Evolutionary conservation across 2,888 invertebrate genomes (phyloP).

Genomic region (Napeogenes sylphis): DNA sequence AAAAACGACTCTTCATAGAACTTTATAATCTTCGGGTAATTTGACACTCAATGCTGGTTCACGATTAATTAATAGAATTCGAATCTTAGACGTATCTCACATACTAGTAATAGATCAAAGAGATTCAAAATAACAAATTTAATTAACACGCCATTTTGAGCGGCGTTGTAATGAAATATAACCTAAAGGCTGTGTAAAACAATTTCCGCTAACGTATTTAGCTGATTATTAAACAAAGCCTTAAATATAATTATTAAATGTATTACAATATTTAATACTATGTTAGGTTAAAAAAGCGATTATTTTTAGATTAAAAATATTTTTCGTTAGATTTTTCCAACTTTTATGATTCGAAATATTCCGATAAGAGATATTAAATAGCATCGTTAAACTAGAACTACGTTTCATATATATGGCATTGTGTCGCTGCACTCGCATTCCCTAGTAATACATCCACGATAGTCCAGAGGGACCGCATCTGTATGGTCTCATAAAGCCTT

Average conservation of each 20-base stretch:
- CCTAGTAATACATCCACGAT: background rate
- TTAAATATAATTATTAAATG: too few relatives aligned
- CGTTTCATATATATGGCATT: background rate
- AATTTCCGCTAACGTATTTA: slow-evolving; percentile 20
- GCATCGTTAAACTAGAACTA: too few relatives aligned
- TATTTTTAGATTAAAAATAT: too few relatives aligned
- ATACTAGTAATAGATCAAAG: slow-evolving; percentile 8
- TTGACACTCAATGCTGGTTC: background rate
- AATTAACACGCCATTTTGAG: slow-evolving; percentile 30
- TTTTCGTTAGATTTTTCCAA: too few relatives aligned
- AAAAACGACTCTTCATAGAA: background rate
- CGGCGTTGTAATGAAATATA: slow-evolving; percentile 27
- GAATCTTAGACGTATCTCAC: background rate
- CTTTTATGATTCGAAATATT: too few relatives aligned
- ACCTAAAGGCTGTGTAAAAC: slow-evolving; percentile 26
- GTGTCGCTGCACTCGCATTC: too few relatives aligned
- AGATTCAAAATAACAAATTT: slow-evolving; percentile 17
- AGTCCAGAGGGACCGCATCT: slow-evolving; percentile 3
- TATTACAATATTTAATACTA: too few relatives aligned
- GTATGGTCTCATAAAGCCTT: slow-evolving; percentile 6
- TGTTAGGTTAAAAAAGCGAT: too few relatives aligned
- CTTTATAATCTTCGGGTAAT: background rate
- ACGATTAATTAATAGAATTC: slow-evolving; percentile 5
- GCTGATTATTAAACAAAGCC: too few relatives aligned
- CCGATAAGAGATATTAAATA: too few relatives aligned